These are phyloP conservation scores for Rhopilema esculentum DNA, from an alignment of 30 jellyfish, hydroid and myxozoan genomes.

Conservation along the genomic window DNA sequence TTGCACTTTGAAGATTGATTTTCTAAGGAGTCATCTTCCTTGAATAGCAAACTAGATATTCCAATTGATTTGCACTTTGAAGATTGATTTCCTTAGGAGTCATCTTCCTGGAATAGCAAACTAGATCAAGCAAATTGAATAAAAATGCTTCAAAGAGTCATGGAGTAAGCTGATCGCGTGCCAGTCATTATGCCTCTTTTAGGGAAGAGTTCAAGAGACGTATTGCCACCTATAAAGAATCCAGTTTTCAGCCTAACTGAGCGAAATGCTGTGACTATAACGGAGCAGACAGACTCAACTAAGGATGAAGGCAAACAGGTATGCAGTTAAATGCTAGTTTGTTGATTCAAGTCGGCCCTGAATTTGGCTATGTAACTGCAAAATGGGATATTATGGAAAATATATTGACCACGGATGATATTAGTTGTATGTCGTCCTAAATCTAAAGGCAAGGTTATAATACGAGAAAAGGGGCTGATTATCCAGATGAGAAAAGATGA, in stretches of 20 bases:
- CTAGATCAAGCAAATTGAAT: background rate
- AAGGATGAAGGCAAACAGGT: constrained; percentile 2
- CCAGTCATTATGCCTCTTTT: constrained; percentile 59
- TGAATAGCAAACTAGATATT: background rate
- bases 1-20: too few relatives aligned
- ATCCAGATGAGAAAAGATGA: too few relatives aligned
- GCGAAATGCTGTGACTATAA: constrained; percentile 17
- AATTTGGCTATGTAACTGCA: background rate
- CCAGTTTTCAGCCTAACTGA: constrained; percentile 84
- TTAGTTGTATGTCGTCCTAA: too few relatives aligned
- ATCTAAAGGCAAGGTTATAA: too few relatives aligned
- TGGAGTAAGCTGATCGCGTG: too few relatives aligned
- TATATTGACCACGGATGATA: too few relatives aligned
- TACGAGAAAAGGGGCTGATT: too few relatives aligned
- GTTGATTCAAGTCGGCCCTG: background rate
- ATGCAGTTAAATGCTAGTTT: background rate
- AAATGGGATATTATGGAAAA: background rate
- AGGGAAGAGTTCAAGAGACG: constrained; percentile 48
- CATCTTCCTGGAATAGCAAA: background rate
- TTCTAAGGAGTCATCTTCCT: background rate
- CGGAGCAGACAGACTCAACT: constrained; percentile 14
- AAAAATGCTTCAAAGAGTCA: too few relatives aligned
- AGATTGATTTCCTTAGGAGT: too few relatives aligned
- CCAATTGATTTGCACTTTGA: too few relatives aligned
- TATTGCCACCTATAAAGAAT: constrained; percentile 84